Evolutionary conservation across 1,140 invertebrate species (phyloP), one percentile per base, ranked within the genome.

Genomic region (Zaprionus kolodkinae): DNA sequence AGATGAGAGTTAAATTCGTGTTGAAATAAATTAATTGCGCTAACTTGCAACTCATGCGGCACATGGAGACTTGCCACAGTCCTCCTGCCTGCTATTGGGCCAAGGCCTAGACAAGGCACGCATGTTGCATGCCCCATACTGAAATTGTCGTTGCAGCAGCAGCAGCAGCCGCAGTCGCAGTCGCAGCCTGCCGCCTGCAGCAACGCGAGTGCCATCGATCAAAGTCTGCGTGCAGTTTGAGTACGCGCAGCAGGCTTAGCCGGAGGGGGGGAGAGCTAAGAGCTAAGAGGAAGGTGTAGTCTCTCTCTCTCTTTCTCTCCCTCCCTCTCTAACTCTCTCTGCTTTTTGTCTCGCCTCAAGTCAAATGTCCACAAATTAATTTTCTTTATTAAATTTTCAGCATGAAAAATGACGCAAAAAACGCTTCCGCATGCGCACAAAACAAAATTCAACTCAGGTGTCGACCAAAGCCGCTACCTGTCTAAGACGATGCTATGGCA

Each of bases 371-470:
- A 89, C 85, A 89, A 89, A 89, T 89, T 89, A 89, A 89, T 89
- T 89, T 89, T 89, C 85, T 89, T 89, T 89, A 89, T 89, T 89
- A 89, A 89, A 89, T 89, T 89, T 89, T 89, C 86, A 90, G 85
- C 85, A 89, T 89, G 85, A 89, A 89, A 89, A 89, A 89, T 89
- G 85, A 89, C 85, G 85, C 81, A 81, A 85, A 90, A 89, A 89
- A 89, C 86, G 85, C 85, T 89, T 89, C 85, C 85, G 85, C 85
- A 85, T 89, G 86, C 76, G n/a, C 40, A 15, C 40, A 68, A 76
- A 78, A 73, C 43, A 56, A 72, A 64, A 59, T 73, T 30, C 64
- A 79, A 82, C 82, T 86, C 81, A 87, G 84, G 84, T 87, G 84
- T 86, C 83, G 81, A 71, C 70, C 59, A 43, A 50, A 45, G 30